A percentile compares a stretch with the other conserved stretches of the same genome.
Conservation (phyloP, 2,113 vertebrate genomes). For the Synodontis membranacea region DNA sequence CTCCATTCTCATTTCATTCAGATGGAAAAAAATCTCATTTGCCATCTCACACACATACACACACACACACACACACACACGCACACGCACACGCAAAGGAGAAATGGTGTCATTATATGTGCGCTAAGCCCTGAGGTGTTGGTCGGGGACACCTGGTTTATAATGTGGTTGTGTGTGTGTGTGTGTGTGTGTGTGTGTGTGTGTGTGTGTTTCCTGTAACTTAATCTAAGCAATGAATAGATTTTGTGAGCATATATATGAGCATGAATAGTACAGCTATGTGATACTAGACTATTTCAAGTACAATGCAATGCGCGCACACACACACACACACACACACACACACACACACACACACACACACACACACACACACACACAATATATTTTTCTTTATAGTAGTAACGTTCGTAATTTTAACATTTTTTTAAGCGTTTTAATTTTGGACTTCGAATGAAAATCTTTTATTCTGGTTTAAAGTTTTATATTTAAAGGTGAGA, state of each 20-base stretch:
- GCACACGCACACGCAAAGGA: conserved; percentile 24
- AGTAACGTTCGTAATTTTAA: background rate
- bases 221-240: conserved; percentile 49
- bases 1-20: conserved; percentile 34
- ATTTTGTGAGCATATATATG: conserved; percentile 40
- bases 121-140: conserved; percentile 38
- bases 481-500: background rate
- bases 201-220: conserved; percentile 43
- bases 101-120: conserved; percentile 44
- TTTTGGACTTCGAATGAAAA: background rate
- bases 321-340: conserved; percentile 1
- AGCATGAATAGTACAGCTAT: background rate
- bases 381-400: background rate
- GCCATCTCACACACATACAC: conserved; percentile 10
- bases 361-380: background rate
- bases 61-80: conserved; percentile 22
- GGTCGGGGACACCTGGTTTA: conserved; percentile 36
- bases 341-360: background rate
- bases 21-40: conserved; percentile 26
- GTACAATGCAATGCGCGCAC: background rate
- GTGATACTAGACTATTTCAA: background rate
- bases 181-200: conserved; percentile 33
- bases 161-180: conserved; percentile 41
- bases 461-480: background rate
- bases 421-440: background rate